Evolutionary conservation across 2,797 vertebrate species (phyloP), one percentile per base, ranked within the genome.

Genomic region (Merluccius polli): DNA sequence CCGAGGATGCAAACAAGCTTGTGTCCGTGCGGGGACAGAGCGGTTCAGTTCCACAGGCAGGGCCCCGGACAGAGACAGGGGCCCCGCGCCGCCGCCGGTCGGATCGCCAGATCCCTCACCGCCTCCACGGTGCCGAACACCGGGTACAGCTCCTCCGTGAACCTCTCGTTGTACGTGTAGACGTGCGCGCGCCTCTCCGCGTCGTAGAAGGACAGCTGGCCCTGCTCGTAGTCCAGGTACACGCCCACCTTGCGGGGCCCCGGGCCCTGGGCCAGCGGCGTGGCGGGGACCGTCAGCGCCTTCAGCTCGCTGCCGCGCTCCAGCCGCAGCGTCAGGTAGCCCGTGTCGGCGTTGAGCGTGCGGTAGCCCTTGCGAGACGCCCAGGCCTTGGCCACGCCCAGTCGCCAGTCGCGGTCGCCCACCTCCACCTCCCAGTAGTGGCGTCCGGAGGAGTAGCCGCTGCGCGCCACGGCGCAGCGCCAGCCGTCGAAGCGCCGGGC

Each of bases 391-490:
- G 89, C 92, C 78, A 94, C 87, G 0, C 94, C 94, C 32, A 95
- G 79, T 10, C 93, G 83, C 94, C 94, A 95, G 78, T 94, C 94
- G 18, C 91, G 87, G 73, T 90, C 89, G 0, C 94, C 94, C 72
- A 95, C 93, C 82, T 94, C 93, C 84, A 94, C 93, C 83, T 95
- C 93, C 94, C 94, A 95, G 90, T 95, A 94, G 87, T 90, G 92
- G 16, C 93, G 91, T 0, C 93, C 94, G 0, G 88, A 86, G 30
- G 76, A 1, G 86, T 83, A 93, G 41, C 91, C 90, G 32, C 89
- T 82, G 12, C 71, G 74, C 11, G 78, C 92, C 31, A 79, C 73
- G 0, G 89, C 92, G 11, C 93, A 94, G 89, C 90, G 90, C 92
- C 94, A 94, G 78, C 92, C 89, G 4, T 89, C 83, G 8, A 94